A percentile compares a stretch with the other conserved stretches of the same genome.
phyloP scores from a whole-genome alignment of 2,888 invertebrate species.

The Drosophila gaucha region DNA sequence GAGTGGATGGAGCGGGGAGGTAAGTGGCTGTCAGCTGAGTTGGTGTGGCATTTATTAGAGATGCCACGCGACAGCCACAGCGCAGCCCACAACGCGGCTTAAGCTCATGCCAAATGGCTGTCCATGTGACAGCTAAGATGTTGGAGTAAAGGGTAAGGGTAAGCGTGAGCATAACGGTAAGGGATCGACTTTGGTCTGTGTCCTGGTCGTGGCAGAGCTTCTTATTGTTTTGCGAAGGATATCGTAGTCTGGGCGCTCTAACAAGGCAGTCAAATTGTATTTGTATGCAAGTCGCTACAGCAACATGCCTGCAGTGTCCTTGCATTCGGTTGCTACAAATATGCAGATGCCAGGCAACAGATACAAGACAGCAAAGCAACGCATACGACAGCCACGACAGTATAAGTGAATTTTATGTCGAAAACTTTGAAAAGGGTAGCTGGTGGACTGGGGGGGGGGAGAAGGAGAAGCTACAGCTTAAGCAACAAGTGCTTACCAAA shows the following conservation, averaged over 20 bases:
- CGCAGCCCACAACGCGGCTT: conserved; percentile 62
- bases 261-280: conserved; percentile 77
- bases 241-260: conserved; percentile 56
- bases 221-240: conserved; percentile 67
- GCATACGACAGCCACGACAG: conserved; percentile 77
- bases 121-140: conserved; percentile 66
- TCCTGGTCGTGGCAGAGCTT: conserved; percentile 37
- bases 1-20: background rate
- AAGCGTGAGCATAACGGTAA: background rate
- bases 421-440: conserved; percentile 73
- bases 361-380: conserved; percentile 61
- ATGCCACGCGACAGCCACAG: conserved; percentile 68
- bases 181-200: conserved; percentile 29
- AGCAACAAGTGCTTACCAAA: conserved; percentile 70
- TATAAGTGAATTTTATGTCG: conserved; percentile 77
- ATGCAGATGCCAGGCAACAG: conserved; percentile 69
- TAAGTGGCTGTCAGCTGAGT: conserved; percentile 60
- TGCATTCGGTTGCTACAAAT: conserved; percentile 65
- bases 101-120: conserved; percentile 72
- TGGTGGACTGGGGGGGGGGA: background rate
- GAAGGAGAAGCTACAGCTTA: conserved; percentile 31
- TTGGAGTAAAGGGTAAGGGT: background rate
- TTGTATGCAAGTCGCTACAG: conserved; percentile 70
- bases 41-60: conserved; percentile 73
- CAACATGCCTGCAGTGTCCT: conserved; percentile 67